Evolutionary conservation across 2,888 invertebrate species (phyloP).

Genomic region (Rhingia campestris): DNA sequence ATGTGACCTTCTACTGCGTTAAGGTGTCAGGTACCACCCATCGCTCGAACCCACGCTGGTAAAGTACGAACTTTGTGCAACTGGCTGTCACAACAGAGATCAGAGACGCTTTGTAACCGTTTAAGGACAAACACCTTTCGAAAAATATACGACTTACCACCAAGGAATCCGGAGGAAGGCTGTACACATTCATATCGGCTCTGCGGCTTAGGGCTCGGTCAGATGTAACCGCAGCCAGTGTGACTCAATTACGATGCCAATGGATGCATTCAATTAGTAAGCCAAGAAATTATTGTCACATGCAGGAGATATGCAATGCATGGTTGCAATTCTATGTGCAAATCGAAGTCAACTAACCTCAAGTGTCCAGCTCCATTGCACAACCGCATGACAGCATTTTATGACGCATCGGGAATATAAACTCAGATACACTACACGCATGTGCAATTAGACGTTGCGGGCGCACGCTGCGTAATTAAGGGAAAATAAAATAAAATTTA

Average conservation of each 20-base stretch:
- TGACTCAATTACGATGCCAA: slow-evolving; percentile 43
- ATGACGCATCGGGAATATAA: slow-evolving; percentile 64
- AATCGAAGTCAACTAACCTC: slow-evolving; percentile 43
- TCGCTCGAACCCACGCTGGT: slow-evolving; percentile 23
- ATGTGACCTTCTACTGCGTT: slow-evolving; percentile 35
- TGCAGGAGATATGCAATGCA: slow-evolving; percentile 8
- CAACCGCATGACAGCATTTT: slow-evolving; percentile 54
- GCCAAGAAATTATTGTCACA: slow-evolving; percentile 61
- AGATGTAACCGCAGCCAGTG: slow-evolving; percentile 19
- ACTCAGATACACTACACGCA: slow-evolving; percentile 36
- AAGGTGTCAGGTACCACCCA: slow-evolving; percentile 30
- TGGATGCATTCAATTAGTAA: slow-evolving; percentile 52
- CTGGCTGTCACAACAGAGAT: slow-evolving; percentile 49
- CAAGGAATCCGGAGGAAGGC: not conserved
- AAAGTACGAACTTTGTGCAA: slow-evolving; percentile 28
- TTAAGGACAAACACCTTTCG: slow-evolving; percentile 62
- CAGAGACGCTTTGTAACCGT: slow-evolving; percentile 1
- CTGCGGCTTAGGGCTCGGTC: slow-evolving; percentile 37
- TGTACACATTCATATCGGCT: not conserved
- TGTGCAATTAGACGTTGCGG: slow-evolving; percentile 25
- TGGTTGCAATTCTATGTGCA: not conserved
- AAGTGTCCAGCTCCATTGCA: slow-evolving; percentile 53
- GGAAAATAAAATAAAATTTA: slow-evolving; percentile 24
- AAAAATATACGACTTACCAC: slow-evolving; percentile 9
- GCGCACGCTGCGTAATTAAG: slow-evolving; percentile 13